Conservation (phyloP, 2,888 invertebrate species). For the Crepidodera aurea region DNA sequence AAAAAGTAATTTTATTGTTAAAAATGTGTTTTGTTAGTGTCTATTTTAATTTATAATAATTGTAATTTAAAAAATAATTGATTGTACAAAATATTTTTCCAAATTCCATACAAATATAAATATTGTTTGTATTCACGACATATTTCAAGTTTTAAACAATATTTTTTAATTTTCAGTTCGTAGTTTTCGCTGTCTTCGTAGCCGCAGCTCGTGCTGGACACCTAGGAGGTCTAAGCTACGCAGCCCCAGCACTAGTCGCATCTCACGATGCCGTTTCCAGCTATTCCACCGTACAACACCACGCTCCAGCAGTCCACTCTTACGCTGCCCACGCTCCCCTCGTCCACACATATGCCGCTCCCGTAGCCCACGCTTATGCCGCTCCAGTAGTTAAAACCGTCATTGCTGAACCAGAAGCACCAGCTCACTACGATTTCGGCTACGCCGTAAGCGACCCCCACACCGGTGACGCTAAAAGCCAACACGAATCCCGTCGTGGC, state of each 20-base stretch:
- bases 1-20: too few species aligned
- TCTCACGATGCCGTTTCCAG: too few species aligned
- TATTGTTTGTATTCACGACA: neutral
- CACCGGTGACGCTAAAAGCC: conserved; percentile 66
- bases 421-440: too few species aligned
- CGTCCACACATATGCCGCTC: conserved; percentile 11
- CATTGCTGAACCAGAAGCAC: too few species aligned
- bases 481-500: conserved; percentile 69
- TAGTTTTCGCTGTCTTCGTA: too few species aligned
- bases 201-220: too few species aligned
- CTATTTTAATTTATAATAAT: too few species aligned
- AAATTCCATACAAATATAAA: neutral
- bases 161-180: neutral
- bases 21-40: too few species aligned
- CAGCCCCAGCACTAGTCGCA: too few species aligned
- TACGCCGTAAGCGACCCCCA: conserved; percentile 47
- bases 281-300: too few species aligned
- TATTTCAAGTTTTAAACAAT: neutral
- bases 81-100: neutral
- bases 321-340: conserved; percentile 24
- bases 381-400: conserved; percentile 35
- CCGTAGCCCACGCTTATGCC: conserved; percentile 39
- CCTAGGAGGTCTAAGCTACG: too few species aligned
- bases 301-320: conserved; percentile 39
- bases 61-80: too few species aligned